Evolutionary conservation across 1,140 invertebrate genomes (phyloP), one percentile per base, ranked within the genome.

Genomic region (Thaumatotibia leucotreta): DNA sequence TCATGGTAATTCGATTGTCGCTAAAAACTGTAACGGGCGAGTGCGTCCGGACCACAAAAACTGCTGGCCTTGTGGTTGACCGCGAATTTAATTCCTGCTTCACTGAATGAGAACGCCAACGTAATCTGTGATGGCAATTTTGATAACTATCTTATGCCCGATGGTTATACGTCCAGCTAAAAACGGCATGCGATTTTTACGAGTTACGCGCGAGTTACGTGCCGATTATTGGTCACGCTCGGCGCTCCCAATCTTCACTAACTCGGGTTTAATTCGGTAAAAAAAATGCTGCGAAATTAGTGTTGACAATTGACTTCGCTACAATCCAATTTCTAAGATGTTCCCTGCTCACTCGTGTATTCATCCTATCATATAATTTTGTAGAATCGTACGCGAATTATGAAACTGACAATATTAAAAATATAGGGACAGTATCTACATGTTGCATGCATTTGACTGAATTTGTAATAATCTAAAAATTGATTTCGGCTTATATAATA

Each of bases 81-180:
- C 76, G 67, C 69, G 69, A 75, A 70, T 64, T 39, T 67, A 68
- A 75, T 77, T 77, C 76, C 76, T 77, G 71, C 76, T 75, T 77
- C 71, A 75, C 45, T 77, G 76, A 64, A 11, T 75, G 70, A 67
- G 70, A 73, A 75, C 71, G 67, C 64, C 63, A 65, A 66, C 63
- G 65, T 54, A 23, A 31, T 58, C 24, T 58, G 14, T 58, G 63
- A 63, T 65, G 67, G 64, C 54, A 54, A 39, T 64, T 66, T 67
- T 64, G 23, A 58, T 58, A 58, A 58, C 52, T 27, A 58, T 29
- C 24, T 31, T 58, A 27, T n/a, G 52, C n/a, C n/a, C n/a, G n/a
- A n/a, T n/a, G 50, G 9, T 14, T 54, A 45, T 45, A 17, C 8
- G 11, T 27, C 52, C 6, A 31, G 4, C 2, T 58, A 8, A 31